phyloP scores from a whole-genome alignment of 2,797 vertebrate species.

The Mormyrops boulengeri region DNA sequence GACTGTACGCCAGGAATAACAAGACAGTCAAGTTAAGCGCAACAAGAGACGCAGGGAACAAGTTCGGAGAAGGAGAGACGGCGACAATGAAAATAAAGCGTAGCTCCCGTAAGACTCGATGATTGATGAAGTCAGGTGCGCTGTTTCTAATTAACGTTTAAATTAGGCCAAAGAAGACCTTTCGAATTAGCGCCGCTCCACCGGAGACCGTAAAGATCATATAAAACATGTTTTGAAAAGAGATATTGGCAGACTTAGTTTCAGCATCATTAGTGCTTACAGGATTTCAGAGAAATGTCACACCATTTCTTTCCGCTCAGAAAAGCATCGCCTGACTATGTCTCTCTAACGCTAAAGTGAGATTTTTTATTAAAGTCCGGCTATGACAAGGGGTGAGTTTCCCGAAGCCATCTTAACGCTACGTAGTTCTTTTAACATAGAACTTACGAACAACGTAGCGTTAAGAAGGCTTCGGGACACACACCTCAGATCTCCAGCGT shows the following conservation, averaged over 20 bases:
- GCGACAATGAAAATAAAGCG: conserved; percentile 29
- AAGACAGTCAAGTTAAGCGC: conserved; percentile 8
- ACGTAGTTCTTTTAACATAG: neutral
- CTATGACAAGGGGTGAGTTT: neutral
- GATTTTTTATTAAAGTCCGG: neutral
- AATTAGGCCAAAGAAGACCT: conserved; percentile 46
- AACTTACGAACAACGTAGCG: neutral
- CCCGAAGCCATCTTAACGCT: neutral
- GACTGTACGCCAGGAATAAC: neutral
- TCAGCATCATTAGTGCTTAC: conserved; percentile 28
- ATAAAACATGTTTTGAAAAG: conserved; percentile 29
- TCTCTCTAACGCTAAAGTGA: neutral
- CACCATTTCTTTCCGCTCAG: conserved; percentile 10
- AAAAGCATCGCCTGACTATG: neutral
- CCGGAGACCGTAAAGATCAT: conserved; percentile 35
- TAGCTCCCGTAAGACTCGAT: conserved; percentile 36
- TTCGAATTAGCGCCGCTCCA: conserved; percentile 40
- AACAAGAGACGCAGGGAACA: conserved; percentile 26
- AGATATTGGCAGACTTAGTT: conserved; percentile 25
- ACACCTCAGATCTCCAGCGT: neutral
- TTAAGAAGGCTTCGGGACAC: neutral
- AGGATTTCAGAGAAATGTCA: conserved; percentile 40
- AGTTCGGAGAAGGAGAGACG: conserved; percentile 11
- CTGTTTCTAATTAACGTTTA: conserved; percentile 65
- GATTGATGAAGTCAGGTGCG: conserved; percentile 66